phyloP scores from a whole-genome alignment of 2,888 invertebrate genomes.

The Ophioninae sp. region DNA sequence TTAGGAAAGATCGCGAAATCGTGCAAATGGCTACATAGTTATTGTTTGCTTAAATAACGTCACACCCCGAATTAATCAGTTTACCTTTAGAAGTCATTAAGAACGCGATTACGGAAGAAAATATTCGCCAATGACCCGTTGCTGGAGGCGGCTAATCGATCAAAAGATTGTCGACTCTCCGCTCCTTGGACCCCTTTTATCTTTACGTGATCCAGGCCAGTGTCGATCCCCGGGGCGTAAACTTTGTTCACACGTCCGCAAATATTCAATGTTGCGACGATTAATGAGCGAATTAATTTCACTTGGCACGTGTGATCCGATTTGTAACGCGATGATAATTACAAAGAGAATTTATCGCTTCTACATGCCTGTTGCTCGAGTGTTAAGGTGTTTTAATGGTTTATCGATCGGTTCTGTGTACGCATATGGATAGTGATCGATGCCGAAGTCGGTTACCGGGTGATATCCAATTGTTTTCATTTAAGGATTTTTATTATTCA shows the following conservation, averaged over 20 bases:
- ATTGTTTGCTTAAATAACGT: too few relatives aligned
- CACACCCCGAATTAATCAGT: too few relatives aligned
- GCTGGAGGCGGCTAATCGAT: conserved; percentile 63
- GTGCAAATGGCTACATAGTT: too few relatives aligned
- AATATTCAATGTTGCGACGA: conserved; percentile 13
- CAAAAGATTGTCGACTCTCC: conserved; percentile 54
- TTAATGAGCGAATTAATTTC: conserved; percentile 6
- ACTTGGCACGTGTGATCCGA: conserved; percentile 25
- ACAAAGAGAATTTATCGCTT: conserved; percentile 41
- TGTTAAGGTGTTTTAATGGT: background rate
- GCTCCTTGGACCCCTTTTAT: conserved; percentile 65
- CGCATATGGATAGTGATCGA: conserved; percentile 22
- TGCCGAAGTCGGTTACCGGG: conserved; percentile 46
- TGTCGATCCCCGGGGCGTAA: conserved; percentile 39
- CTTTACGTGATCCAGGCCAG: conserved; percentile 62
- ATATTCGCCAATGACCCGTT: conserved; percentile 65
- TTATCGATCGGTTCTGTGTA: conserved; percentile 24
- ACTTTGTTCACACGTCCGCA: conserved; percentile 2
- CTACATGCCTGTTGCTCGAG: conserved; percentile 63
- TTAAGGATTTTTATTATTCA: too few relatives aligned
- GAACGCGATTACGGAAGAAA: conserved; percentile 24
- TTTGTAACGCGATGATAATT: conserved; percentile 34
- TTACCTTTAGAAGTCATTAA: too few relatives aligned
- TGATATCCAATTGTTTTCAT: too few relatives aligned
- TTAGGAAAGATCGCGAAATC: too few relatives aligned